Conservation (phyloP, 2,797 vertebrate species). For the Mus spretus region DNA sequence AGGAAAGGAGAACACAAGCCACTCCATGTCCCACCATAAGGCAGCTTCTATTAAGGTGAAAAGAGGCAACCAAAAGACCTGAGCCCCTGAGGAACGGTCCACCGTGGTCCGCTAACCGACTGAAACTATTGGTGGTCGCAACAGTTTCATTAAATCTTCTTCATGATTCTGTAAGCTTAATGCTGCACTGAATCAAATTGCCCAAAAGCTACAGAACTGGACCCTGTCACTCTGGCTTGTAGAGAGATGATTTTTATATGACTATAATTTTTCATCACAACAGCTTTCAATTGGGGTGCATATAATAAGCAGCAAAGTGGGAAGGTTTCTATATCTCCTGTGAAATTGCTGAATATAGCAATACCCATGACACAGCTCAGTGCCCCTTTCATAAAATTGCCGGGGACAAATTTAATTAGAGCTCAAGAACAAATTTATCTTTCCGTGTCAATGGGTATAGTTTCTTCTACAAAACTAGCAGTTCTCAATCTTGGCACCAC, state of each 20-base stretch:
- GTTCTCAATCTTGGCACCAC: conserved; percentile 39
- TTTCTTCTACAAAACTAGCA: conserved; percentile 60
- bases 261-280: conserved; percentile 49
- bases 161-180: conserved; percentile 47
- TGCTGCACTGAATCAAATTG: conserved; percentile 24
- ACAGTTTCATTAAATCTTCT: conserved; percentile 11
- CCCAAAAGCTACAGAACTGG: conserved; percentile 44
- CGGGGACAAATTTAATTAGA: conserved; percentile 64
- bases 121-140: neutral
- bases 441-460: conserved; percentile 65
- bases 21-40: neutral
- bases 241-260: conserved; percentile 5
- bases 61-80: conserved; percentile 3
- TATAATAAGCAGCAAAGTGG: conserved; percentile 64
- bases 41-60: neutral
- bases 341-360: conserved; percentile 56
- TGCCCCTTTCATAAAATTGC: conserved; percentile 49
- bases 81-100: neutral
- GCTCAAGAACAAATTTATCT: conserved; percentile 73
- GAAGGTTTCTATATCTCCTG: conserved; percentile 22
- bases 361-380: conserved; percentile 63
- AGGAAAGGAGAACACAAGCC: conserved; percentile 63
- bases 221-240: neutral
- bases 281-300: conserved; percentile 30
- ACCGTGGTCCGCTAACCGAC: neutral